Base-by-base conservation (phyloP, 2,113 vertebrate species). In the Channa argus region DNA sequence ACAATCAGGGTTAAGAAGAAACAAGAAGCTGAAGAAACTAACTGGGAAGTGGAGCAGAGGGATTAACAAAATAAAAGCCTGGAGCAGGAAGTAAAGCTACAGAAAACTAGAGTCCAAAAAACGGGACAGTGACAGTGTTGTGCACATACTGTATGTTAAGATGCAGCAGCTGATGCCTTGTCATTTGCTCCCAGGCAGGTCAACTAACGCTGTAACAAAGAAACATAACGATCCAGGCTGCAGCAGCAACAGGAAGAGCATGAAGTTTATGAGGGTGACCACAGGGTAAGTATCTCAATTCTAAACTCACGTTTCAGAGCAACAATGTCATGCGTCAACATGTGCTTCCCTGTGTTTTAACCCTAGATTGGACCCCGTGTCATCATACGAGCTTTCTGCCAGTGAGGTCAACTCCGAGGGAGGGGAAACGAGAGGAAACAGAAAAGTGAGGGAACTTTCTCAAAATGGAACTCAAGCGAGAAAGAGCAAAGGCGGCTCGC, bases 181-280 rank as follows among this genome's bases (percentile, higher is more conserved):
- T 15, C 6, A 7, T 41, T 54, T 86, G 71, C 72, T 66, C 80
- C 69, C 79, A 98, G 97, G 93, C 6, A 94, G 91, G 81, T 10
- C 93, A 45, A 85, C 87, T 58, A 93, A 82, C 44, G 90, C 93
- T 63, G 96, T 95, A 58, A 96, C 94, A 92, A 98, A 96, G 93
- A 98, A 96, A 88, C 95, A 94, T 63, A 95, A 95, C 1, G 92
- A 93, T 4, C 94, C 92, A 75, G 93, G 94, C 59, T 86, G 94
- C 45, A 92, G 90, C 44, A 94, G 93, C 70, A 90, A 92, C 38
- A 97, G 96, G 87, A 97, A 96, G 91, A 97, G 95, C 85, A 94
- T 98, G 85, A 96, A 95, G 83, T 95, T 96, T 77, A 93, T 97
- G 2, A 96, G 95, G 63, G 95, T 96, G 76, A 95, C 96, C 39